These are phyloP conservation scores for Petrophora chlorosata DNA, from an alignment of 2,888 invertebrate species.

Conservation along the genomic window DNA sequence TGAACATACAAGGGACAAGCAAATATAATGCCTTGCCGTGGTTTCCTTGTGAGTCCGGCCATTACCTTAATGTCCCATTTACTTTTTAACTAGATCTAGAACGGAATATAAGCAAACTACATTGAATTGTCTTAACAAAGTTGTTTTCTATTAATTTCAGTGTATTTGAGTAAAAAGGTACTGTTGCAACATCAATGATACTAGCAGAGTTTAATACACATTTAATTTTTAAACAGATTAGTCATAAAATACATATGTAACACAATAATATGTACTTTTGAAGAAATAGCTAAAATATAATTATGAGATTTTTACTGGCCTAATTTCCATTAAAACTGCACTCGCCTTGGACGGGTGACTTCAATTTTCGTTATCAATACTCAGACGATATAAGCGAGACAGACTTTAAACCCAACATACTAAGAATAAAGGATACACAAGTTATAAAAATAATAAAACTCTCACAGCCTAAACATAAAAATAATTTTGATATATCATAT, in stretches of 20 bases:
- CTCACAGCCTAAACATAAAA: slow-evolving; percentile 76
- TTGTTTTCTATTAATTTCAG: slow-evolving; percentile 2
- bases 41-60: background rate
- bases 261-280: background rate
- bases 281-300: slow-evolving; percentile 3
- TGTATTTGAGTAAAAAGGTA: slow-evolving; percentile 8
- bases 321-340: slow-evolving; percentile 43
- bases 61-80: background rate
- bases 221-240: background rate
- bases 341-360: slow-evolving; percentile 67
- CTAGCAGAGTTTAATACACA: slow-evolving; percentile 9
- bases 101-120: slow-evolving; percentile 10
- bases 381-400: slow-evolving; percentile 17
- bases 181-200: slow-evolving; percentile 11
- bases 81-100: slow-evolving; percentile 5
- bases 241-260: background rate
- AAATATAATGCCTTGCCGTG: background rate
- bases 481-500: slow-evolving; percentile 60
- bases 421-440: slow-evolving; percentile 19
- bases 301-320: slow-evolving; percentile 44
- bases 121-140: slow-evolving; percentile 5
- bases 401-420: slow-evolving; percentile 22
- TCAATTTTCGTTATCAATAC: slow-evolving; percentile 9
- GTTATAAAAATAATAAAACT: slow-evolving; percentile 59
- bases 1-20: background rate